Conservation (phyloP, 2,113 vertebrate species). For the Genyomyrus donnyi region DNA sequence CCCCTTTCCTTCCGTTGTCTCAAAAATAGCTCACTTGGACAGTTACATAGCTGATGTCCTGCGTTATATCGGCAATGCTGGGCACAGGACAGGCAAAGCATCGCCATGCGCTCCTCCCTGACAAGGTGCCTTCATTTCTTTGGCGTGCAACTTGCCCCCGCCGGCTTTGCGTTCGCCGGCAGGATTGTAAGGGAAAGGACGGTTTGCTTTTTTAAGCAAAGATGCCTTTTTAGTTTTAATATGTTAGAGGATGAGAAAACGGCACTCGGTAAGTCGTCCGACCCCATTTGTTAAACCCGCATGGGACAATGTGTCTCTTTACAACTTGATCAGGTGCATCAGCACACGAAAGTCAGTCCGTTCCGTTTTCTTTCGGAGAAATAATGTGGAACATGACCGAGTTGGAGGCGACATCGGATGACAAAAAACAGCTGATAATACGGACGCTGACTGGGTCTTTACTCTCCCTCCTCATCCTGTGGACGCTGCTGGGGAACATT, state of each 20-base stretch:
- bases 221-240: not conserved
- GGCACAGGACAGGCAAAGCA: constrained; percentile 35
- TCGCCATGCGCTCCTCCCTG: constrained; percentile 41
- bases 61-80: constrained; percentile 19
- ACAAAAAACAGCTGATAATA: constrained; percentile 42
- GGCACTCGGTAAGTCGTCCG: not conserved
- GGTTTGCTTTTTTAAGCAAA: not conserved
- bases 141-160: constrained; percentile 31
- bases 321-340: constrained; percentile 40
- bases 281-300: constrained; percentile 9
- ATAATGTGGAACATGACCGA: constrained; percentile 60
- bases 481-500: constrained; percentile 85
- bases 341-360: constrained; percentile 43
- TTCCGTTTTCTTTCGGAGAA: constrained; percentile 43
- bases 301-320: constrained; percentile 36
- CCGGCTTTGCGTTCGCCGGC: constrained; percentile 18
- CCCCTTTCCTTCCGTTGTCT: constrained; percentile 16
- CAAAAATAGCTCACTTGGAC: constrained; percentile 35
- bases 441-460: constrained; percentile 72
- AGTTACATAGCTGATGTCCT: constrained; percentile 27
- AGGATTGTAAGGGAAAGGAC: not conserved
- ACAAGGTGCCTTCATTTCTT: constrained; percentile 31
- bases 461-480: constrained; percentile 78
- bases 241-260: constrained; percentile 5
- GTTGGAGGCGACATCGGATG: constrained; percentile 39